Percentiles rank a stretch among this genome's conserved stretches.
These are phyloP conservation scores for Leucoraja erinaceus DNA, from an alignment of 2,113 vertebrate genomes.

Conservation along the genomic window DNA sequence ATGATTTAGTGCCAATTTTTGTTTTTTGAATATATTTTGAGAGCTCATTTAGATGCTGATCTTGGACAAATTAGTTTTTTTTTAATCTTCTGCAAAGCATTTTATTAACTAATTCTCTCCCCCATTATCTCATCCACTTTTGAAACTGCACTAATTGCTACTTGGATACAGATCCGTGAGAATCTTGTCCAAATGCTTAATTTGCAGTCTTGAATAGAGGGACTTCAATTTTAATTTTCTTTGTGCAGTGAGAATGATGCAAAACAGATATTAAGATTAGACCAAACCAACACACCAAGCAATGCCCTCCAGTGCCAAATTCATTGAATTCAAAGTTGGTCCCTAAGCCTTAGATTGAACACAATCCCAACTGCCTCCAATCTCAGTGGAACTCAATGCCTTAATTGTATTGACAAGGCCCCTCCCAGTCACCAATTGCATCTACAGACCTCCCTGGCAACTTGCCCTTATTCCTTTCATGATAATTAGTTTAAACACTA, in stretches of 20 bases:
- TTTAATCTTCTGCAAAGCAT: not conserved
- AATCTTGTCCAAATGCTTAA: not conserved
- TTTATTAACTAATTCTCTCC: not conserved
- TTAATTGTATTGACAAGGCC: not conserved
- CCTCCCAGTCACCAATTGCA: not conserved
- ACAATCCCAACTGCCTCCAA: not conserved
- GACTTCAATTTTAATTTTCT: not conserved
- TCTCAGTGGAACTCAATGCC: not conserved
- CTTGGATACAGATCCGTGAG: not conserved
- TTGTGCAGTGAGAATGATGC: not conserved
- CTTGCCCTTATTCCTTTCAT: too few relatives aligned
- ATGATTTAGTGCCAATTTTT: not conserved
- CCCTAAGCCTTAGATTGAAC: too few relatives aligned
- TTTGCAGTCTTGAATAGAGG: not conserved
- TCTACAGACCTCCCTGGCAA: too few relatives aligned
- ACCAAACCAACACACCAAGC: not conserved
- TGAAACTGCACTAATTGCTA: not conserved
- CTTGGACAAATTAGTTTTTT: not conserved
- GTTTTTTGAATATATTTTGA: conserved; percentile 10
- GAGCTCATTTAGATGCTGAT: conserved; percentile 7
- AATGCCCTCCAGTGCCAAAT: not conserved
- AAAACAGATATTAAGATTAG: not conserved
- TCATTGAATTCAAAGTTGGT: not conserved
- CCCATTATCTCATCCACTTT: not conserved
- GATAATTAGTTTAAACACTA: too few relatives aligned